These are phyloP conservation scores for Argentina silus DNA, from an alignment of 2,797 vertebrate species.

Conservation along the genomic window DNA sequence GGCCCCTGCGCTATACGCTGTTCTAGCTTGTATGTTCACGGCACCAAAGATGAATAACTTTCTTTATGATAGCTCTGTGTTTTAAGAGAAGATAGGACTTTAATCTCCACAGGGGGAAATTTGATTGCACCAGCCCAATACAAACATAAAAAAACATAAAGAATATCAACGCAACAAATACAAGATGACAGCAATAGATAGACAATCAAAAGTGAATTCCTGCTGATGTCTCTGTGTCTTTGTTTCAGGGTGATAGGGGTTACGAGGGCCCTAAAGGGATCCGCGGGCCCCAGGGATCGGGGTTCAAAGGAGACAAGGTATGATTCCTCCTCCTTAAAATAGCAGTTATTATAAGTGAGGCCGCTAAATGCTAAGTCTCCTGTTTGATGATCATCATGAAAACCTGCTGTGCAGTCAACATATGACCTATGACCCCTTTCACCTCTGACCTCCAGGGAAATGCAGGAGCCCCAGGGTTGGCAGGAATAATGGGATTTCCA, in stretches of 20 bases:
- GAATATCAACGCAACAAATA: too few relatives aligned
- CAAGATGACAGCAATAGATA: too few relatives aligned
- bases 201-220: neutral
- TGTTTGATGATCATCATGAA: neutral
- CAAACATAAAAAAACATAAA: too few relatives aligned
- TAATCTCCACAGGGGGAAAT: too few relatives aligned
- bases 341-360: neutral
- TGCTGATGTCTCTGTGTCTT: neutral
- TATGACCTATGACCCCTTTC: constrained; percentile 22
- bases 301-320: constrained; percentile 88
- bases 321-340: neutral
- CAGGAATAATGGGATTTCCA: constrained; percentile 78
- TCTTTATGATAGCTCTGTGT: too few relatives aligned
- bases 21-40: too few relatives aligned
- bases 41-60: too few relatives aligned
- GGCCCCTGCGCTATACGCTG: too few relatives aligned
- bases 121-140: too few relatives aligned
- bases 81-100: too few relatives aligned
- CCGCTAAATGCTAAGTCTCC: neutral
- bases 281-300: constrained; percentile 74
- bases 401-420: constrained; percentile 17
- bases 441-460: constrained; percentile 74
- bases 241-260: constrained; percentile 85
- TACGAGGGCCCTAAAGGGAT: constrained; percentile 78
- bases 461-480: constrained; percentile 76